phyloP scores from a whole-genome alignment of 2,113 vertebrate species.

The Dasyprocta punctata region DNA sequence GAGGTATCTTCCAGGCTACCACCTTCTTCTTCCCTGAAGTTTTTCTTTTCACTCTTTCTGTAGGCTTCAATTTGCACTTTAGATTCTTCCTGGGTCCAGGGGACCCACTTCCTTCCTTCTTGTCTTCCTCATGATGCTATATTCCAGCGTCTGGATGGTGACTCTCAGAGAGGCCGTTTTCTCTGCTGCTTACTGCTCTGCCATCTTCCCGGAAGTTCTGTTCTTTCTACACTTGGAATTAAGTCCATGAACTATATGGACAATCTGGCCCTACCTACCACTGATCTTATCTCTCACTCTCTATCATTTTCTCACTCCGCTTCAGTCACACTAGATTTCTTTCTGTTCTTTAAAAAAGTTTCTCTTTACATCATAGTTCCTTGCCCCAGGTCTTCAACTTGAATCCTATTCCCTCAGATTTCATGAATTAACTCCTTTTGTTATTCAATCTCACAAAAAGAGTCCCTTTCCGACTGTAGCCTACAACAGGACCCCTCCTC shows the following conservation, averaged over 20 bases:
- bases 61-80: too few relatives aligned
- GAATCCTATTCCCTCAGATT: not conserved
- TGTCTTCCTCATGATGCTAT: too few relatives aligned
- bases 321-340: not conserved
- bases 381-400: not conserved
- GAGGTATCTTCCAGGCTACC: too few relatives aligned
- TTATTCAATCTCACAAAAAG: not conserved
- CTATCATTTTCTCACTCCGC: not conserved
- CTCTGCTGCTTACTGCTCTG: too few relatives aligned
- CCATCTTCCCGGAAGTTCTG: too few relatives aligned
- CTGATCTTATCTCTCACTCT: not conserved
- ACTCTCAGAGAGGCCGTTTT: too few relatives aligned
- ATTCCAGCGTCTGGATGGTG: too few relatives aligned
- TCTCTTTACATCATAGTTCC: not conserved
- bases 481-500: fast-evolving
- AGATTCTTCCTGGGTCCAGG: too few relatives aligned
- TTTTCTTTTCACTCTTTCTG: too few relatives aligned
- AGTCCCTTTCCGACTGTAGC: not conserved
- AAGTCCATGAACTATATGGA: not conserved
- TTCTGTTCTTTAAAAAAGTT: not conserved
- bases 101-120: too few relatives aligned
- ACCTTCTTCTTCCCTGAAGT: too few relatives aligned
- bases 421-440: not conserved
- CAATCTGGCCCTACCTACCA: not conserved
- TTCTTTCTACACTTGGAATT: too few relatives aligned